Evolutionary conservation across 2,797 vertebrate species (phyloP).

Genomic region (Sebastes oblongus): DNA sequence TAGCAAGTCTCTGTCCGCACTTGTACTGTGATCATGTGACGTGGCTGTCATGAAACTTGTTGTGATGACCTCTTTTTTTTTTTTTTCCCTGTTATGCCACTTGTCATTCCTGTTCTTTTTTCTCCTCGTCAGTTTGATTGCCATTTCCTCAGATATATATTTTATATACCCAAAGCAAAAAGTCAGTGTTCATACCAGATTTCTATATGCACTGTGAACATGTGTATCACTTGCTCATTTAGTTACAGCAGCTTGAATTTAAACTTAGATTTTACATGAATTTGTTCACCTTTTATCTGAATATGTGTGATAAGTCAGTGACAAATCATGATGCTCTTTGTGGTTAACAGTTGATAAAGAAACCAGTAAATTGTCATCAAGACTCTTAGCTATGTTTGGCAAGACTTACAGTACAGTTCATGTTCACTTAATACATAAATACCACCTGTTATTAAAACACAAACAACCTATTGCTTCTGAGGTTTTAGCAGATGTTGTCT

Average conservation of each 20-base stretch:
- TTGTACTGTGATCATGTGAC: background rate
- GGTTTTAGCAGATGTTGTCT: background rate
- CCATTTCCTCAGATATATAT: background rate
- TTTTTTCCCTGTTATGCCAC: background rate
- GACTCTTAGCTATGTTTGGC: background rate
- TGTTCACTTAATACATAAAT: background rate
- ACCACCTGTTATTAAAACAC: background rate
- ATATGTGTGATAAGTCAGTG: background rate
- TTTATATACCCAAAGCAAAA: background rate
- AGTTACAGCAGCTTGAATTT: background rate
- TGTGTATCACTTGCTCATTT: background rate
- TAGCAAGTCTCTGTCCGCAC: background rate
- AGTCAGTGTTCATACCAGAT: background rate
- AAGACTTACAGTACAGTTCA: background rate
- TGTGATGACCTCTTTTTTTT: background rate
- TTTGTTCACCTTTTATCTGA: background rate
- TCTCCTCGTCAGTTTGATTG: background rate
- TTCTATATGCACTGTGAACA: too few species aligned
- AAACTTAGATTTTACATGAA: background rate
- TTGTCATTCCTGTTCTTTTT: background rate
- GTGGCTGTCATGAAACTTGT: background rate
- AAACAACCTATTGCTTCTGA: background rate
- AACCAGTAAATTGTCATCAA: background rate
- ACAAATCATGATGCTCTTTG: background rate
- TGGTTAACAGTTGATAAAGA: background rate